Conservation (phyloP, 2,888 invertebrate genomes). For the Agrochola circellaris region DNA sequence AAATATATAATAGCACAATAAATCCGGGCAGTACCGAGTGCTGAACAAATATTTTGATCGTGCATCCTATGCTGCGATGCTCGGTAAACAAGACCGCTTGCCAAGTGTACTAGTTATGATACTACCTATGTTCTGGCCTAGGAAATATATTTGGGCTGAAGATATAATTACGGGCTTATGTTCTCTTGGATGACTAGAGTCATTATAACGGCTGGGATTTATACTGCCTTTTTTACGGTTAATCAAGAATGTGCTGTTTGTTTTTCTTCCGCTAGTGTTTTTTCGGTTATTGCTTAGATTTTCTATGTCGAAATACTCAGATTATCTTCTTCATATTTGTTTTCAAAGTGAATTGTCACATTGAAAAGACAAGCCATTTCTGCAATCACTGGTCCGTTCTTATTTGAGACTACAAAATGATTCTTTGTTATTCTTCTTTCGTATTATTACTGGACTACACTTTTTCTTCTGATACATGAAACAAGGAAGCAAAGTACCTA, state of each 20-base stretch:
- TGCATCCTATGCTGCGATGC: slow-evolving; percentile 29
- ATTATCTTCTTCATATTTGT: neutral
- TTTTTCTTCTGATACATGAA: neutral
- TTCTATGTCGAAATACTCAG: neutral
- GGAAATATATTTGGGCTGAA: slow-evolving; percentile 36
- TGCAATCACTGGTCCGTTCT: neutral
- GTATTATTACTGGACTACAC: neutral
- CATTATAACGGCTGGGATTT: neutral
- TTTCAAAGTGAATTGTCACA: neutral
- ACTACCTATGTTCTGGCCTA: slow-evolving; percentile 36
- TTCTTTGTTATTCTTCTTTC: neutral
- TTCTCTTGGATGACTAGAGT: neutral
- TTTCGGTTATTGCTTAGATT: neutral
- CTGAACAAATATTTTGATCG: slow-evolving; percentile 67
- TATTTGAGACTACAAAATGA: neutral
- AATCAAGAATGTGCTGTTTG: neutral
- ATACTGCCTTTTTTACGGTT: neutral
- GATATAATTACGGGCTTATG: slow-evolving; percentile 14
- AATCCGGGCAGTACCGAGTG: slow-evolving; percentile 55
- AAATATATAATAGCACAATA: slow-evolving; percentile 61
- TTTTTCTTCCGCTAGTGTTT: neutral
- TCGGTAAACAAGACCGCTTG: slow-evolving; percentile 62
- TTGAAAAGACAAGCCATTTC: neutral
- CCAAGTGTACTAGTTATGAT: slow-evolving; percentile 57
- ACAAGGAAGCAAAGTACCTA: neutral